phyloP scores from a whole-genome alignment of 2,888 invertebrate genomes.

The Spisula subtruncata region DNA sequence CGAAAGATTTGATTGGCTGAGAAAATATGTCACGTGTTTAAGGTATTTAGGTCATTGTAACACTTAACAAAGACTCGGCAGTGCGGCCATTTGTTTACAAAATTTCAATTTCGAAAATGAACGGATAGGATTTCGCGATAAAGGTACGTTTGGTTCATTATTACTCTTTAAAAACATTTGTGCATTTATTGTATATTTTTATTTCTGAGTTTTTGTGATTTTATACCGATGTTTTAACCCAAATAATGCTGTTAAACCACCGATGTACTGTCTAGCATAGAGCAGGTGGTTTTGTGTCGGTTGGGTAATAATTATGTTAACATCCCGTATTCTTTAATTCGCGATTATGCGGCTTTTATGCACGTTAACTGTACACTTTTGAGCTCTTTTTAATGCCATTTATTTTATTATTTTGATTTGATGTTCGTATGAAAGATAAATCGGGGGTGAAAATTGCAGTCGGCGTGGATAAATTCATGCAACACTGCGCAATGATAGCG shows the following conservation, averaged over 20 bases:
- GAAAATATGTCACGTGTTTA: conserved; percentile 71
- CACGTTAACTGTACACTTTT: neutral
- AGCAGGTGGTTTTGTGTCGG: conserved; percentile 44
- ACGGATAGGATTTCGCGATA: conserved; percentile 63
- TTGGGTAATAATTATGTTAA: conserved; percentile 67
- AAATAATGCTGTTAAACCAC: conserved; percentile 14
- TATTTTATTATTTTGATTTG: neutral
- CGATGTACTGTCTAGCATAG: conserved; percentile 26
- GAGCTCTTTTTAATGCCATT: neutral
- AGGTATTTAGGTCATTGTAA: conserved; percentile 75
- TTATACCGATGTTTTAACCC: neutral
- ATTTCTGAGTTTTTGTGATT: neutral
- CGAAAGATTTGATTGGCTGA: conserved; percentile 71
- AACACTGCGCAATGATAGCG: conserved; percentile 53
- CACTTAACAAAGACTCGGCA: conserved; percentile 73
- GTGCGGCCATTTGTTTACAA: conserved; percentile 75
- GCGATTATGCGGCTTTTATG: neutral
- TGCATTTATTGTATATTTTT: neutral
- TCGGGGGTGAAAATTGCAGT: neutral
- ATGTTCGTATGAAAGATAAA: conserved; percentile 12
- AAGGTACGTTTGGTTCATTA: conserved; percentile 62
- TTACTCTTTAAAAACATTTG: neutral
- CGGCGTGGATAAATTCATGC: conserved; percentile 30
- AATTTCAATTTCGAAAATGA: conserved; percentile 70
- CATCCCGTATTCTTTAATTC: conserved; percentile 34